Evolutionary conservation across 2,888 invertebrate species (phyloP), one percentile per base, ranked within the genome.

Genomic region (Diplazon laetatorius): DNA sequence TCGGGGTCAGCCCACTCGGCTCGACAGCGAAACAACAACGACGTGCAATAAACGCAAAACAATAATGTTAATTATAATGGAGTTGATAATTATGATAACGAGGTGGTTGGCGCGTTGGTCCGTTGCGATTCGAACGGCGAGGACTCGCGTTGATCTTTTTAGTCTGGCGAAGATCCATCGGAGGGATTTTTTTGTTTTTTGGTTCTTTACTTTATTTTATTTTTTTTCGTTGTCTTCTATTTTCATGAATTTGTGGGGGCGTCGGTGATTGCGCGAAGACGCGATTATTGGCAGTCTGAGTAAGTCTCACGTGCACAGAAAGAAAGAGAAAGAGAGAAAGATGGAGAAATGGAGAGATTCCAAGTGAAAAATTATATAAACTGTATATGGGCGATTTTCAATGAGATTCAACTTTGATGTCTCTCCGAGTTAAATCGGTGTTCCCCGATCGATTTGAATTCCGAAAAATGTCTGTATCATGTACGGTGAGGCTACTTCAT

Each of bases 111-210:
- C 9, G 22, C 46, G n/a, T n/a, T 37, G 35, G 37, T 66, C n/a
- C 35, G 30, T 75, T 71, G 46, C 39, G 74, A n/a, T 60, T 71
- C 35, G 12, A 66, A 20, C 57, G 63, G 63, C 69, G 72, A 71
- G 70, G 39, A 63, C 55, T 68, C 44, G 25, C 70, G 63, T 65
- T 65, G 55, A 18, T 70, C 68, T 68, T 60, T 63, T 71, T n/a
- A n/a, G n/a, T 74, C 76, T 82, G 82, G 82, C 82, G 81, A 10
- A 52, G 57, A 68, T 82, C 82, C 82, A 82, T 73, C 77, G 35
- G 63, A 66, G n/a, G n/a, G n/a, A n/a, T n/a, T n/a, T n/a, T n/a
- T n/a, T n/a, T n/a, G n/a, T n/a, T n/a, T n/a, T n/a, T n/a, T n/a
- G n/a, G n/a, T n/a, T n/a, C n/a, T n/a, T n/a, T n/a, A n/a, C n/a